phyloP scores from a whole-genome alignment of 2,113 vertebrate species.

The Poecile atricapillus region DNA sequence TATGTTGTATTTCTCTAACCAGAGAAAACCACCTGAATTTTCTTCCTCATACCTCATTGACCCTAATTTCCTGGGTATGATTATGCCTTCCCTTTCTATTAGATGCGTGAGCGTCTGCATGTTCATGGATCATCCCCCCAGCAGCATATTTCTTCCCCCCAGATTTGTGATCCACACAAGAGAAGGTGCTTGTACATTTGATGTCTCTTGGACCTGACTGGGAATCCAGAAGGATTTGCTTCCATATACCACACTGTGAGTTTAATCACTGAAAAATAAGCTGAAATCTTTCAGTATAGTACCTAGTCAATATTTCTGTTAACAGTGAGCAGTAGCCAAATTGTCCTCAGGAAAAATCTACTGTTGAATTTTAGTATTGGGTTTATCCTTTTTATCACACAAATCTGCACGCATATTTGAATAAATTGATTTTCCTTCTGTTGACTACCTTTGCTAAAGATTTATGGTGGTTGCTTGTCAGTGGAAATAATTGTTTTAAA shows the following conservation, averaged over 20 bases:
- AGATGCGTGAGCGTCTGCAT: not conserved
- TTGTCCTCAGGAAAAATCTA: not conserved
- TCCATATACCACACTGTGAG: not conserved
- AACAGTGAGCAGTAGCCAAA: not conserved
- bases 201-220: fast-evolving
- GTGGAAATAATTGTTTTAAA: not conserved
- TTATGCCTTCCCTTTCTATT: not conserved
- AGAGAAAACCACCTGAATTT: not conserved
- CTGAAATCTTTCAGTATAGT: not conserved
- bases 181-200: not conserved
- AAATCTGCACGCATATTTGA: not conserved
- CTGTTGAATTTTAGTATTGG: not conserved
- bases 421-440: not conserved
- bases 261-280: not conserved
- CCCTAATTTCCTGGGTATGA: not conserved
- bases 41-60: not conserved
- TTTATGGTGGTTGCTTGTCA: not conserved
- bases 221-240: not conserved
- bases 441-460: not conserved
- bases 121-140: not conserved
- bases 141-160: not conserved
- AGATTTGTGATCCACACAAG: fast-evolving
- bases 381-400: not conserved
- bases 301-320: not conserved
- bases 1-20: no score